A percentile compares a stretch with the other conserved stretches of the same genome.
Conservation (phyloP, 1,140 invertebrate species). For the Calephelis virginiensis region DNA sequence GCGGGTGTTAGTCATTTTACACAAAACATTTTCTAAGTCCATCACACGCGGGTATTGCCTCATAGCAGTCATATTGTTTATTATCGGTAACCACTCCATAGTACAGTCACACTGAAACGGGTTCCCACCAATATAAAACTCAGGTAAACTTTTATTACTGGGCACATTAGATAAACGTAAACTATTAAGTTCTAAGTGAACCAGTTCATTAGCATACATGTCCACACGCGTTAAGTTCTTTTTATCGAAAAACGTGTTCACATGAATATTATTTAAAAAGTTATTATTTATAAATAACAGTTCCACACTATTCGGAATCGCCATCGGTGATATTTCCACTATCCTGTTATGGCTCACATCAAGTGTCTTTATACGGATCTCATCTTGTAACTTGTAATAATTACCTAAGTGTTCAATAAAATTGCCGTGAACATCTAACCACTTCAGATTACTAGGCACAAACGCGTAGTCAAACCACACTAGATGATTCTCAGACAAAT, state of each 20-base stretch:
- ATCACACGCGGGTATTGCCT: conserved; percentile 91
- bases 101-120: conserved; percentile 94
- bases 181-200: conserved; percentile 88
- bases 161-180: conserved; percentile 86
- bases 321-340: conserved; percentile 86
- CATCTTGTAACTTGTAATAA: conserved; percentile 90
- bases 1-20: conserved; percentile 88
- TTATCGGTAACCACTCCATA: conserved; percentile 94
- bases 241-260: conserved; percentile 93
- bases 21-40: conserved; percentile 92
- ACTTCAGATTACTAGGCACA: conserved; percentile 91
- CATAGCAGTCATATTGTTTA: conserved; percentile 89
- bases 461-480: conserved; percentile 95
- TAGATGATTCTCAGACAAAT: conserved; percentile 94
- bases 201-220: conserved; percentile 92
- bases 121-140: conserved; percentile 93
- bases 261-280: conserved; percentile 86
- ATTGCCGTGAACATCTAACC: conserved; percentile 93
- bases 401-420: conserved; percentile 91
- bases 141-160: conserved; percentile 84
- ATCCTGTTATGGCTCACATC: conserved; percentile 94
- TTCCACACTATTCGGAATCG: conserved; percentile 93
- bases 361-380: conserved; percentile 88
- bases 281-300: conserved; percentile 94
- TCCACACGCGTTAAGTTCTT: conserved; percentile 90